Conservation (phyloP, 92 coral and sea anemone species). For the Zoanthus sansibaricus region DNA sequence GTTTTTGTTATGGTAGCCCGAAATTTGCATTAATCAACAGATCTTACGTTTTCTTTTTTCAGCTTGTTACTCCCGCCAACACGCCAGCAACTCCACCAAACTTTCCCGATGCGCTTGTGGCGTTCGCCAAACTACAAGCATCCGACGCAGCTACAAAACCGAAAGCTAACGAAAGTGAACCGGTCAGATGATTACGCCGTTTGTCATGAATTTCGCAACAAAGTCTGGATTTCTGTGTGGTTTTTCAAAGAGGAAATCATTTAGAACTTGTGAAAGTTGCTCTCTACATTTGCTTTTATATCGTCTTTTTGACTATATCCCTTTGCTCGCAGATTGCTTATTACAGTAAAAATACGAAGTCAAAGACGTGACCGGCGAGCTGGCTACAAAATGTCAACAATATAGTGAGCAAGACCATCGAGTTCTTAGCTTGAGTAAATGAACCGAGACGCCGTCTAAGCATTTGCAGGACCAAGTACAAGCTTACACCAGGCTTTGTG, state of each 20-base stretch:
- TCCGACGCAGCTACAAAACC: constrained; percentile 84
- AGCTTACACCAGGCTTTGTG: constrained; percentile 28
- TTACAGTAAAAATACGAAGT: constrained; percentile 10
- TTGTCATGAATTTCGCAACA: constrained; percentile 33
- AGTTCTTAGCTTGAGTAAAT: constrained; percentile 31
- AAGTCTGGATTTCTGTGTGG: constrained; percentile 44
- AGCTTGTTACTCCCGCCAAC: constrained; percentile 99
- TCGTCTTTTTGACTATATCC: too few relatives aligned
- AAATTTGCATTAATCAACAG: background rate
- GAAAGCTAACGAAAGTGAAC: constrained; percentile 77
- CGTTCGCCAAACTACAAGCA: constrained; percentile 93
- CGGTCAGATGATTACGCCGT: constrained; percentile 75
- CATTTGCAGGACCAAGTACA: constrained; percentile 12
- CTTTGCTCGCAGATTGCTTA: constrained; percentile 31
- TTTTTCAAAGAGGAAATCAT: constrained; percentile 44
- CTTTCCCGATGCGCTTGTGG: constrained; percentile 95
- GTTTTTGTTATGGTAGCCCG: constrained; percentile 71
- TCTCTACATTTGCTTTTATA: constrained; percentile 27
- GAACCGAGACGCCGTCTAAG: constrained; percentile 41
- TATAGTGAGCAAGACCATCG: constrained; percentile 37
- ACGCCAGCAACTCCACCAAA: constrained; percentile 99
- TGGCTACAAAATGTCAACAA: constrained; percentile 50
- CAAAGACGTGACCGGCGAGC: constrained; percentile 33
- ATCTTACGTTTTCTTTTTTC: constrained; percentile 48
- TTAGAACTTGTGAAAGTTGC: constrained; percentile 41